Conservation (phyloP, 1,140 invertebrate genomes). For the Sinella curviseta region DNA sequence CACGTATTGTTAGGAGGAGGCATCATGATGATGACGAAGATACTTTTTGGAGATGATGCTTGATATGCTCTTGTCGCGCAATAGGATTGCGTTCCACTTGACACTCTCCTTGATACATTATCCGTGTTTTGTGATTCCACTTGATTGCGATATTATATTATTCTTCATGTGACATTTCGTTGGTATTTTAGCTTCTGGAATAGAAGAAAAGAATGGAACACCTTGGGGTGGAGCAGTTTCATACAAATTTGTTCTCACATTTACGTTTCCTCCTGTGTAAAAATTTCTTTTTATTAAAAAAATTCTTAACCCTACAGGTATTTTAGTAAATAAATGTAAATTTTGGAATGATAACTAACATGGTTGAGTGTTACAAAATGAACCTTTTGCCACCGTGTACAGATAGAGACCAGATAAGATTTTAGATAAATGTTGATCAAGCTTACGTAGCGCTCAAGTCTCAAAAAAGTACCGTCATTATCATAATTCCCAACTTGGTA, state of each 20-base stretch:
- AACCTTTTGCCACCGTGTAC: too few species aligned
- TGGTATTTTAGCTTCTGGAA: too few species aligned
- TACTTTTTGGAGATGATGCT: not conserved
- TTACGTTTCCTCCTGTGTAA: not conserved
- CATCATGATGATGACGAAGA: not conserved
- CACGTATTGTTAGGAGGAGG: not conserved
- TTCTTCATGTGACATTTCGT: not conserved
- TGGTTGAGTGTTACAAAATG: too few species aligned
- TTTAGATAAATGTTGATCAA: too few species aligned
- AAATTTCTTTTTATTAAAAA: not conserved
- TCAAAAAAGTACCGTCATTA: too few species aligned
- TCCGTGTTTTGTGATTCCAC: not conserved
- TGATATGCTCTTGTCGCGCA: not conserved
- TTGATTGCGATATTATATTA: not conserved
- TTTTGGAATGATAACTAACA: too few species aligned
- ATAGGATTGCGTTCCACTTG: not conserved
- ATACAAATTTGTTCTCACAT: not conserved
- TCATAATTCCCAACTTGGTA: too few species aligned
- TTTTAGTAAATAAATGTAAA: not conserved
- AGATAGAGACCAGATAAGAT: too few species aligned
- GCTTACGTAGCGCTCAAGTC: too few species aligned
- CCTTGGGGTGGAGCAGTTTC: not conserved
- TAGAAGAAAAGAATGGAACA: not conserved
- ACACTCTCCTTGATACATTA: not conserved
- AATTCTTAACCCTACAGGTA: not conserved